Evolutionary conservation across 1,140 invertebrate species (phyloP).

Genomic region (Thrips palmi): DNA sequence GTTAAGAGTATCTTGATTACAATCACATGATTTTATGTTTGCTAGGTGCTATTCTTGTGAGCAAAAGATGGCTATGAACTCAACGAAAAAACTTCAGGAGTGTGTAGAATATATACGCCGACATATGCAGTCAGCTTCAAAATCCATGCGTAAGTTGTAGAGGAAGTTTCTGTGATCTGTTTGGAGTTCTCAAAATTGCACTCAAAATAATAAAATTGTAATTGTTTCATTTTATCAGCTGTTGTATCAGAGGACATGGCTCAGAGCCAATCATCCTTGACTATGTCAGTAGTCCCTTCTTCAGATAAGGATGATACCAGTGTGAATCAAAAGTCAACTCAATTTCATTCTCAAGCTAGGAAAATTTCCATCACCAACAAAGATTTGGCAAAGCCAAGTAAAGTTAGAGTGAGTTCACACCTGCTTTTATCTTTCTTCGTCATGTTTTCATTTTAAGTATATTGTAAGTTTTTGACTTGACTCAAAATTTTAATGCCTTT

Average conservation of each 20-base stretch:
- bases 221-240: too few relatives aligned
- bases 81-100: neutral
- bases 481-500: slow-evolving; percentile 1
- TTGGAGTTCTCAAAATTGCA: too few relatives aligned
- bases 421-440: neutral
- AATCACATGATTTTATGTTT: neutral
- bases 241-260: too few relatives aligned
- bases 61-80: slow-evolving; percentile 8
- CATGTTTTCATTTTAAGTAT: neutral
- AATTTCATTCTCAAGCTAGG: slow-evolving; percentile 2
- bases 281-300: too few relatives aligned
- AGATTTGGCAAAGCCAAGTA: slow-evolving; percentile 5
- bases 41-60: neutral
- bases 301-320: too few relatives aligned
- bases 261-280: too few relatives aligned
- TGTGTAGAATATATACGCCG: neutral
- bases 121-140: neutral
- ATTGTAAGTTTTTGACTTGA: neutral
- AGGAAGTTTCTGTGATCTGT: too few relatives aligned
- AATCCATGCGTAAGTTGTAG: too few relatives aligned
- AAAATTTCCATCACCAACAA: slow-evolving; percentile 9
- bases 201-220: too few relatives aligned
- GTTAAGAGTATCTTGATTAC: slow-evolving; percentile 1
- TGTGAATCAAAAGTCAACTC: slow-evolving; percentile 11
- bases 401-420: slow-evolving; percentile 14